These are phyloP conservation scores for Macrotis lagotis DNA, from an alignment of 2,113 vertebrate genomes.

Conservation along the genomic window DNA sequence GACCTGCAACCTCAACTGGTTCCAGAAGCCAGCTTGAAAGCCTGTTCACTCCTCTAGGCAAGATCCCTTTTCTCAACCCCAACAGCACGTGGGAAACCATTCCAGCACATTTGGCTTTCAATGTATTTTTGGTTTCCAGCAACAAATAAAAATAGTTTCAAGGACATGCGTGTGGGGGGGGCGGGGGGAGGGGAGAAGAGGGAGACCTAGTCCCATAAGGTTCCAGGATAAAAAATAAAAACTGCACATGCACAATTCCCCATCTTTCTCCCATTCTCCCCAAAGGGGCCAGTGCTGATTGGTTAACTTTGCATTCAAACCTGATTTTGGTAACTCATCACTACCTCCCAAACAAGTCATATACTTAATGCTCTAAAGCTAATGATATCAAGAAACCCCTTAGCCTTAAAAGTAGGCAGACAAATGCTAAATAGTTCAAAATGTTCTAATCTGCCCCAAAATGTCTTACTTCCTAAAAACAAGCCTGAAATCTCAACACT, in stretches of 20 bases:
- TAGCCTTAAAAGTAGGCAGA: not conserved
- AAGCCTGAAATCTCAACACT: not conserved
- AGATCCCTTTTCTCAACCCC: conserved; percentile 18
- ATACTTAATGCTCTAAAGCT: not conserved
- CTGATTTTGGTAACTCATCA: not conserved
- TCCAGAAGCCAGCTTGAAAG: conserved; percentile 27
- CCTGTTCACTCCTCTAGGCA: conserved; percentile 11
- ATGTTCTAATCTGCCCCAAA: not conserved
- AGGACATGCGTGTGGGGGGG: conserved; percentile 51
- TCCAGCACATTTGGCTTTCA: conserved; percentile 30
- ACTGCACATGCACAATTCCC: not conserved
- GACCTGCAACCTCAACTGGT: not conserved
- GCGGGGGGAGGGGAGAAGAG: not conserved
- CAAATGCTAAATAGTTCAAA: not conserved
- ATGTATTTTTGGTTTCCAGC: conserved; percentile 67
- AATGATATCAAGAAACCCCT: not conserved
- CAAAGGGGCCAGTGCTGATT: not conserved
- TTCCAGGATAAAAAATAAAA: conserved; percentile 47
- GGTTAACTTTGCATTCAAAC: not conserved
- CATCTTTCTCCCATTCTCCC: not conserved
- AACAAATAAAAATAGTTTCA: conserved; percentile 75
- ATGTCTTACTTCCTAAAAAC: not conserved
- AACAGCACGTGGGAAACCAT: not conserved
- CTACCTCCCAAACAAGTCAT: not conserved
- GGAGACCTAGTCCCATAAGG: conserved; percentile 40